Percentiles rank a stretch among this genome's conserved stretches.
phyloP scores from a whole-genome alignment of 2,888 invertebrate species.

The Pachliopta kotzebuea region DNA sequence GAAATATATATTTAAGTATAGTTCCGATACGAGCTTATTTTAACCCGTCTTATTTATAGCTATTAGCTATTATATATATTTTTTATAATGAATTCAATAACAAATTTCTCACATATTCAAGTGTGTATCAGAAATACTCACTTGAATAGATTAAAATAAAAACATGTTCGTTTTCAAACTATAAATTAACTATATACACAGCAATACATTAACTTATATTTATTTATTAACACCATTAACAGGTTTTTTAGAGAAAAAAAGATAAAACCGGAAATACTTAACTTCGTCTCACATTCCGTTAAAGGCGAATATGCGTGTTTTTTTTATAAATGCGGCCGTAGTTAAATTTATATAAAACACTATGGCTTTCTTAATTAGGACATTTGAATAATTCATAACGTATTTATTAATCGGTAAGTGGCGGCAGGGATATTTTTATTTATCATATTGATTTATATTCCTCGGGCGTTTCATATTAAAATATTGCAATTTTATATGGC shows the following conservation, averaged over 20 bases:
- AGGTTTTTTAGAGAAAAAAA: background rate
- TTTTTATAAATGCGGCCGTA: conserved; percentile 33
- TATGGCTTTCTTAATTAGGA: conserved; percentile 40
- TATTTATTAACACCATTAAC: conserved; percentile 10
- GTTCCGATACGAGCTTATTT: background rate
- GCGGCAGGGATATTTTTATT: conserved; percentile 46
- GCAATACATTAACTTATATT: background rate
- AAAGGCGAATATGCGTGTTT: conserved; percentile 10
- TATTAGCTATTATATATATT: background rate
- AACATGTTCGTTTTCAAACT: conserved; percentile 6
- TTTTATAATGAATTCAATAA: background rate
- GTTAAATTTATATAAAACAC: conserved; percentile 21
- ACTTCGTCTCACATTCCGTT: conserved; percentile 1
- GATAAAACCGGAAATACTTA: conserved; percentile 6
- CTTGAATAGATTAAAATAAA: conserved; percentile 12
- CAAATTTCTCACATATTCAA: background rate
- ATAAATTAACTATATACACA: conserved; percentile 2
- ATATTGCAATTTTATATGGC: conserved; percentile 69
- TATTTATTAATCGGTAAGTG: conserved; percentile 50
- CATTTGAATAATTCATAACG: conserved; percentile 57
- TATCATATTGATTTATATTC: conserved; percentile 67
- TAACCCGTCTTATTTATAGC: background rate
- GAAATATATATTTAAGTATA: too few species aligned
- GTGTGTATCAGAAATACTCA: background rate
- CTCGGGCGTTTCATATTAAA: conserved; percentile 62